These are phyloP conservation scores for Arnoldichthys spilopterus DNA, from an alignment of 2,797 vertebrate genomes.

Conservation along the genomic window DNA sequence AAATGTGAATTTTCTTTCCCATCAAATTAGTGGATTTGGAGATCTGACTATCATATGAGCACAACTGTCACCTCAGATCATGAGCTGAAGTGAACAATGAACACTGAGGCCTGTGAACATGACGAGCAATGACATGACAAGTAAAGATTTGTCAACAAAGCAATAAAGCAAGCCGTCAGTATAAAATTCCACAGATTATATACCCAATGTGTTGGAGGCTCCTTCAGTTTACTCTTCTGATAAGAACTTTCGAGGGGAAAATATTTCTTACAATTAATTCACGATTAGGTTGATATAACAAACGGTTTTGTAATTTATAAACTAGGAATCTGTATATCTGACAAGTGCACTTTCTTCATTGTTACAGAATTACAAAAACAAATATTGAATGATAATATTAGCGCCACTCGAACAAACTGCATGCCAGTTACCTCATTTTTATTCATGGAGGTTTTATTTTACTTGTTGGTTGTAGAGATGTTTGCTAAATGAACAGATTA, in stretches of 20 bases:
- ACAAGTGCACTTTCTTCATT: not conserved
- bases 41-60: constrained; percentile 67
- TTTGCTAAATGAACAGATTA: not conserved
- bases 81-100: constrained; percentile 53
- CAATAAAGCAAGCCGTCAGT: constrained; percentile 13
- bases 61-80: constrained; percentile 51
- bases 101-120: constrained; percentile 9
- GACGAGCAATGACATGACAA: constrained; percentile 31
- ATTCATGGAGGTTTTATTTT: not conserved
- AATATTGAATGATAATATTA: not conserved
- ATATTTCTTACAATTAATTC: not conserved
- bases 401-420: not conserved
- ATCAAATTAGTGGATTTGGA: constrained; percentile 74
- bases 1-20: constrained; percentile 68
- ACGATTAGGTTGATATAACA: not conserved
- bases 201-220: not conserved
- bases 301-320: not conserved
- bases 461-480: constrained; percentile 20
- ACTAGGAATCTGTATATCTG: not conserved
- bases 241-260: not conserved
- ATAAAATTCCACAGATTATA: constrained; percentile 6
- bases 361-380: not conserved
- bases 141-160: constrained; percentile 23
- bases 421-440: not conserved
- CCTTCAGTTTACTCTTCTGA: not conserved